Evolutionary conservation across 2,113 vertebrate species (phyloP).

Genomic region (Polypterus bichir): DNA sequence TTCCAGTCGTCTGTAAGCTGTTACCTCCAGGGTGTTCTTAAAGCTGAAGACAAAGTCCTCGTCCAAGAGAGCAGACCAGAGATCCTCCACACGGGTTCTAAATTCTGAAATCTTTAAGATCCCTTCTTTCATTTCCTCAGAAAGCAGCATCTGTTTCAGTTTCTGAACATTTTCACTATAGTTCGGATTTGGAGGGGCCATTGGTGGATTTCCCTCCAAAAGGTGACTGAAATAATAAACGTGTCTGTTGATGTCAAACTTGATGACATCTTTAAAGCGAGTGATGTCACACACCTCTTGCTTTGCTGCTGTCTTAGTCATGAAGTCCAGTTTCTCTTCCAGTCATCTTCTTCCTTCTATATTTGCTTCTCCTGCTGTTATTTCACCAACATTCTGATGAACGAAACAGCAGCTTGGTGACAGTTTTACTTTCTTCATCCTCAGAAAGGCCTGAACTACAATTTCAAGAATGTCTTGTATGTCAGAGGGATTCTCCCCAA

Average conservation of each 20-base stretch:
- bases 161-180: conserved; percentile 33
- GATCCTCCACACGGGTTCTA: conserved; percentile 20
- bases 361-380: conserved; percentile 38
- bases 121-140: conserved; percentile 17
- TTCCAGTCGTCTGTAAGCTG: conserved; percentile 24
- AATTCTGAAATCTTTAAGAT: conserved; percentile 12
- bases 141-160: conserved; percentile 28
- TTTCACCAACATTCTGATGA: conserved; percentile 42
- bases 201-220: conserved; percentile 36
- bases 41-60: conserved; percentile 41
- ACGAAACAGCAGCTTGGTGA: conserved; percentile 45
- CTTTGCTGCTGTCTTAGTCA: conserved; percentile 33
- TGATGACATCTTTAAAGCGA: conserved; percentile 33
- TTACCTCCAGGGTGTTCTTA: conserved; percentile 32
- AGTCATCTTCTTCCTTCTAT: conserved; percentile 31
- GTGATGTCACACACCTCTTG: conserved; percentile 29
- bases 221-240: conserved; percentile 33
- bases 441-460: conserved; percentile 41
- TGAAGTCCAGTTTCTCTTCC: conserved; percentile 38
- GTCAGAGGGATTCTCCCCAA: conserved; percentile 45
- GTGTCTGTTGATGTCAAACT: conserved; percentile 31
- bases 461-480: conserved; percentile 44
- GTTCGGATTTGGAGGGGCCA: conserved; percentile 37
- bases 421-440: conserved; percentile 43
- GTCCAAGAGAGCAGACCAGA: conserved; percentile 32